A percentile compares a stretch with the other conserved stretches of the same genome.
Conservation (phyloP, 2,113 vertebrate species). For the Puffinus mauretanicus region DNA sequence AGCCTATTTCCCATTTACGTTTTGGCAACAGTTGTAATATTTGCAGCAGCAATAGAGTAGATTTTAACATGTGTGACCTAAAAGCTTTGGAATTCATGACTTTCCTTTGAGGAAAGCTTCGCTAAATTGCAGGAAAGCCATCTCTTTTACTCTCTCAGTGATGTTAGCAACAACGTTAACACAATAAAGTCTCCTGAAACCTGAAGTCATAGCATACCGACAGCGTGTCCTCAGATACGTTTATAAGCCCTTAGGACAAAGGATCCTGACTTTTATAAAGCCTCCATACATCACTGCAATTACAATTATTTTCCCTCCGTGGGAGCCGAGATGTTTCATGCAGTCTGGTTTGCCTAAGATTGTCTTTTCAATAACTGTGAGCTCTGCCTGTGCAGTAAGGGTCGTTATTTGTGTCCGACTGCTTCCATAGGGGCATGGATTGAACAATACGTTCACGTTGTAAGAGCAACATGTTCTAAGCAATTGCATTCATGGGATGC, state of each 20-base stretch:
- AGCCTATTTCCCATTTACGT: not conserved
- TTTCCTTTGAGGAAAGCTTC: conserved; percentile 35
- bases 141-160: not conserved
- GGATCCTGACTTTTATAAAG: not conserved
- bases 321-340: not conserved
- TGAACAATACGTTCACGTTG: accelerated
- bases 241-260: not conserved
- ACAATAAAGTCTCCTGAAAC: not conserved
- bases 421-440: not conserved
- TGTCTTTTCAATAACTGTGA: not conserved
- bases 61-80: conserved; percentile 41
- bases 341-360: not conserved
- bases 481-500: too few species aligned
- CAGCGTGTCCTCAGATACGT: accelerated
- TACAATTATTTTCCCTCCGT: not conserved
- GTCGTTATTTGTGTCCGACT: not conserved
- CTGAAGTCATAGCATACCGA: not conserved
- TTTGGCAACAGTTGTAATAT: conserved; percentile 24
- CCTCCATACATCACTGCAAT: not conserved
- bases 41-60: not conserved
- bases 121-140: not conserved
- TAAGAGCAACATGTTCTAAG: not conserved
- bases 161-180: not conserved
- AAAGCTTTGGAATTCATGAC: conserved; percentile 61
- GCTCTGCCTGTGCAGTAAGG: not conserved